phyloP scores from a whole-genome alignment of 2,797 vertebrate species.

The Lophius americanus region DNA sequence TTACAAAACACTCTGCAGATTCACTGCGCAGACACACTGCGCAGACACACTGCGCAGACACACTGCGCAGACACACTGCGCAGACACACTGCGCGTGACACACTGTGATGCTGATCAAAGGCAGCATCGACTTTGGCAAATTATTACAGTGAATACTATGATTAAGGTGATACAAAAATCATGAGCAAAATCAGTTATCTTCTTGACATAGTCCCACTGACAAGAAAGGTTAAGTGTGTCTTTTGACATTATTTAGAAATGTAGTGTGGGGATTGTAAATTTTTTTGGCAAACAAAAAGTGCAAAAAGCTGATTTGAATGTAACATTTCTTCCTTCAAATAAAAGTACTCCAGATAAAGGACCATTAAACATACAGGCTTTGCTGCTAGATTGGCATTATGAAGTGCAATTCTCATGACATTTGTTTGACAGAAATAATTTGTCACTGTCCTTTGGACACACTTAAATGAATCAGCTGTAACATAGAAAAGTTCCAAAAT shows the following conservation, averaged over 20 bases:
- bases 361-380: too few relatives aligned
- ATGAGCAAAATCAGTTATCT: not conserved
- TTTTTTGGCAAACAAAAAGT: not conserved
- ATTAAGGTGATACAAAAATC: not conserved
- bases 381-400: too few relatives aligned
- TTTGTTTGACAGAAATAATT: too few relatives aligned
- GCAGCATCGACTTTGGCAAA: not conserved
- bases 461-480: not conserved
- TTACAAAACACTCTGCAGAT: constrained; percentile 37
- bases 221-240: not conserved
- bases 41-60: constrained; percentile 8
- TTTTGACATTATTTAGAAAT: not conserved
- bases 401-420: too few relatives aligned
- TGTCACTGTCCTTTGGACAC: too few relatives aligned
- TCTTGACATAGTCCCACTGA: not conserved
- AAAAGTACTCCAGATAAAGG: too few relatives aligned
- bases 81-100: too few relatives aligned
- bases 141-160: constrained; percentile 21
- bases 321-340: too few relatives aligned
- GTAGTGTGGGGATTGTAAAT: not conserved
- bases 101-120: too few relatives aligned
- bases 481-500: not conserved
- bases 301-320: too few relatives aligned
- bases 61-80: not conserved
- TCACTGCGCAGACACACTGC: too few relatives aligned